These are phyloP conservation scores for Papilio glaucus DNA, from an alignment of 1,140 invertebrate genomes.

Conservation along the genomic window DNA sequence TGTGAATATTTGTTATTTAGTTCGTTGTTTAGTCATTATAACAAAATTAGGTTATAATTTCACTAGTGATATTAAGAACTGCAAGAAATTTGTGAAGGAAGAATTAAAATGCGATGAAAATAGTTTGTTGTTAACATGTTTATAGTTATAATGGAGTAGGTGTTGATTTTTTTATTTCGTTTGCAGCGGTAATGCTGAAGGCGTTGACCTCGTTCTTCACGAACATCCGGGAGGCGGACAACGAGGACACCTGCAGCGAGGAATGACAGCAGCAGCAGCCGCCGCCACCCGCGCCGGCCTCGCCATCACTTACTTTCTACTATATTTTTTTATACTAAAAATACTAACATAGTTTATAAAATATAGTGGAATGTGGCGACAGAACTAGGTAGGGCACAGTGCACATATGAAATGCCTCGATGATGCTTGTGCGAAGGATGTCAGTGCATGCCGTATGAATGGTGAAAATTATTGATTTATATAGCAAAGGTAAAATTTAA, in stretches of 20 bases:
- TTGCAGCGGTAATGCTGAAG: constrained; percentile 83
- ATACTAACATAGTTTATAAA: neutral
- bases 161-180: constrained; percentile 38
- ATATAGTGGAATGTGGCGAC: constrained; percentile 15
- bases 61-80: too few relatives aligned
- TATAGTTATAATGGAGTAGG: too few relatives aligned
- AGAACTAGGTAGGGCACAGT: neutral
- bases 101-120: too few relatives aligned
- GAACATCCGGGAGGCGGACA: constrained; percentile 76
- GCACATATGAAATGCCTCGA: neutral
- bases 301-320: constrained; percentile 54
- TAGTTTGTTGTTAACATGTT: too few relatives aligned
- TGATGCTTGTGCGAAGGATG: neutral
- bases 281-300: constrained; percentile 42
- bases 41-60: too few relatives aligned
- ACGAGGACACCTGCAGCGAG: constrained; percentile 77
- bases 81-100: too few relatives aligned
- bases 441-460: neutral
- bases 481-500: constrained; percentile 12
- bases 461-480: neutral
- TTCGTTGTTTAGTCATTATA: too few relatives aligned
- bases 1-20: too few relatives aligned
- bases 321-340: constrained; percentile 71
- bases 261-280: constrained; percentile 63
- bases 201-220: constrained; percentile 85